Evolutionary conservation across 2,888 invertebrate species (phyloP).

Genomic region (Pseudolycoriella hygida): DNA sequence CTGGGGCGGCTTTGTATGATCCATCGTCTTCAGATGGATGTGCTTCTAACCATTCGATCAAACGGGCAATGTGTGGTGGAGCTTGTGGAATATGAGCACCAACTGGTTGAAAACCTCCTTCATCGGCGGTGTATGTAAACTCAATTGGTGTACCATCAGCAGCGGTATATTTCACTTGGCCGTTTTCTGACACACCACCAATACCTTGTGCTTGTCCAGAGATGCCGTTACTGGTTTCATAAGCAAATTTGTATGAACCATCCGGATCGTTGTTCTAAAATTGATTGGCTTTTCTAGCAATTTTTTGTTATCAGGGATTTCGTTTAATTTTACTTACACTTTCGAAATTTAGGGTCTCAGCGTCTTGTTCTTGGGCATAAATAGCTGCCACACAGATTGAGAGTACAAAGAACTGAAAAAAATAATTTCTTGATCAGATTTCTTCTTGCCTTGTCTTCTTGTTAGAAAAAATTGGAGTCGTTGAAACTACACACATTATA

Average conservation of each 20-base stretch:
- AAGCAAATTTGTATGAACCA: not conserved
- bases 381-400: not conserved
- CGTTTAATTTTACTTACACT: not conserved
- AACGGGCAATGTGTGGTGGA: constrained; percentile 10
- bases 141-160: constrained; percentile 37
- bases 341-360: not conserved
- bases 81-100: constrained; percentile 33
- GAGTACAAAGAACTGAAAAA: no score
- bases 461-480: no score
- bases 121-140: constrained; percentile 41
- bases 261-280: not conserved
- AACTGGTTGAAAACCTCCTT: constrained; percentile 36
- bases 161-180: constrained; percentile 14
- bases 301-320: no score
- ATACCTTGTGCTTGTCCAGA: not conserved
- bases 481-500: no score
- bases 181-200: not conserved
- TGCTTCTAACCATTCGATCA: constrained; percentile 9
- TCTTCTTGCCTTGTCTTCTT: no score
- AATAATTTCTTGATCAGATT: no score
- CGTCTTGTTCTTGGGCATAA: not conserved
- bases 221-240: not conserved
- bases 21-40: constrained; percentile 8
- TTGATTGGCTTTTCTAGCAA: no score
- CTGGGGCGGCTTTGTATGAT: not conserved